Conservation (phyloP, 1,140 invertebrate genomes). For the Cepaea nemoralis region DNA sequence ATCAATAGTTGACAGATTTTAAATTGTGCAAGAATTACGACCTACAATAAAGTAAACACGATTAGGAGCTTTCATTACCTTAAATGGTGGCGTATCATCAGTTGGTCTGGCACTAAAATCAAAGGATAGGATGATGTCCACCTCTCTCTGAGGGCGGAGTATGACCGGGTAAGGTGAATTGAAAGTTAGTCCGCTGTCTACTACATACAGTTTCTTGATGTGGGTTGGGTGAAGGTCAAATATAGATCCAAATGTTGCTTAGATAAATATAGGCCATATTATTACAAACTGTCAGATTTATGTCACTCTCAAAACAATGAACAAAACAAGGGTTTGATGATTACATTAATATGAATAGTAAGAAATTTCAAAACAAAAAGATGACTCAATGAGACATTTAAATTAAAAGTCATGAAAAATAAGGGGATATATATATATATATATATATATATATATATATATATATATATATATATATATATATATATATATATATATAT, state of each 20-base stretch:
- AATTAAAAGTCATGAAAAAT: too few species aligned
- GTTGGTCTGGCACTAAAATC: constrained; percentile 72
- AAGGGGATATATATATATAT: neutral
- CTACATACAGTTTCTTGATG: constrained; percentile 72
- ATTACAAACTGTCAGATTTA: too few species aligned
- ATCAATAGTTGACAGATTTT: too few species aligned
- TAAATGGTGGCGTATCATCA: constrained; percentile 72
- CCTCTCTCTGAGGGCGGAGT: constrained; percentile 72
- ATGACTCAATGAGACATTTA: too few species aligned
- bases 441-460: constrained; percentile 8
- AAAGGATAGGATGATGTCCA: constrained; percentile 73
- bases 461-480: constrained; percentile 12
- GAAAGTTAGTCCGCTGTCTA: constrained; percentile 74
- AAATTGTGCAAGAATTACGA: too few species aligned
- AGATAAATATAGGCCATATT: too few species aligned
- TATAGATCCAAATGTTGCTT: constrained; percentile 67
- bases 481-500: constrained; percentile 6
- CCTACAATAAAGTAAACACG: too few species aligned
- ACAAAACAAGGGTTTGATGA: too few species aligned
- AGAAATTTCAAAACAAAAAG: too few species aligned
- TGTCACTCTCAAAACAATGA: too few species aligned
- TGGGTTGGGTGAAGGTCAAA: constrained; percentile 70
- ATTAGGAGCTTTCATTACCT: constrained; percentile 54
- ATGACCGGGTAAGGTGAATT: constrained; percentile 74
- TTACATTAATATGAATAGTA: too few species aligned